Percentiles rank a stretch among this genome's conserved stretches.
Conservation (phyloP, 2,888 invertebrate species). For the Spisula subtruncata region DNA sequence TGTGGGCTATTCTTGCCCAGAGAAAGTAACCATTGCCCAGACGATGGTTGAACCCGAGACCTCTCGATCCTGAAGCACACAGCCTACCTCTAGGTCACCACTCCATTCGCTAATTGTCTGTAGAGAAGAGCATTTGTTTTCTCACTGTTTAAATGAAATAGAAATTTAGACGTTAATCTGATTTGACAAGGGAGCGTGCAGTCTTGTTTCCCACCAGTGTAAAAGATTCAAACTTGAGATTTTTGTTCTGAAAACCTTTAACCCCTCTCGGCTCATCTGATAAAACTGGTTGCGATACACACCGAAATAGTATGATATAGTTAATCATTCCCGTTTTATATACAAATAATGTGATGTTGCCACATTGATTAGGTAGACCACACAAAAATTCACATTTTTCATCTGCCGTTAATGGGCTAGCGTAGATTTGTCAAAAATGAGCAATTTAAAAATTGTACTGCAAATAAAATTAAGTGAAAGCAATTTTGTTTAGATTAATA, state of each 20-base stretch:
- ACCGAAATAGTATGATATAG: neutral
- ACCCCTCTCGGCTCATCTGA: constrained; percentile 20
- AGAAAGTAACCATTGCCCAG: no score
- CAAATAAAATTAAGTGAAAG: constrained; percentile 24
- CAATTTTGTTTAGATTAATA: neutral
- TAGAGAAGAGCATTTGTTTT: no score
- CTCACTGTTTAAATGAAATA: no score
- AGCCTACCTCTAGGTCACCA: no score
- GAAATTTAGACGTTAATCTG: neutral
- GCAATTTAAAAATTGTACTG: neutral
- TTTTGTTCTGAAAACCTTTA: neutral
- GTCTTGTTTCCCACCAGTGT: constrained; percentile 12
- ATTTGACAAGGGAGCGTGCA: neutral
- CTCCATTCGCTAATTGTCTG: no score
- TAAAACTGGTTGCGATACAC: neutral
- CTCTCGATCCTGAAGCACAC: no score
- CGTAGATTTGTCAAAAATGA: neutral
- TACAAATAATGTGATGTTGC: neutral
- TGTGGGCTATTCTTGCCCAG: no score
- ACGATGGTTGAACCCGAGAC: no score
- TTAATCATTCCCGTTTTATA: constrained; percentile 21
- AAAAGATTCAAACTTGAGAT: constrained; percentile 11
- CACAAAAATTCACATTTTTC: neutral
- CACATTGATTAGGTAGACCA: neutral
- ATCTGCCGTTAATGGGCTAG: neutral